phyloP scores from a whole-genome alignment of 2,113 vertebrate species.

The Microcebus murinus region DNA sequence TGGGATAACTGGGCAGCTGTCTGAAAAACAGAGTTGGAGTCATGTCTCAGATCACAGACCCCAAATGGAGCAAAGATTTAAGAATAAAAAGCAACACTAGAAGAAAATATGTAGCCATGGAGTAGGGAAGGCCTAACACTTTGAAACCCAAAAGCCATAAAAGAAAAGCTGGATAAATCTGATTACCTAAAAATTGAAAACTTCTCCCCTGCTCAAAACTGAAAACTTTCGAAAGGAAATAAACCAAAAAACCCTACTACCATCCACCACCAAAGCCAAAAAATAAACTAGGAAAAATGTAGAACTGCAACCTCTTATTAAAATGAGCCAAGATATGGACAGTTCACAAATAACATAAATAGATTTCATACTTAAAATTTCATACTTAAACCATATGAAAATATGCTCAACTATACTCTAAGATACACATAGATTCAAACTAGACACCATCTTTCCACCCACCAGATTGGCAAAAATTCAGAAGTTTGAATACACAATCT shows the following conservation, averaged over 20 bases:
- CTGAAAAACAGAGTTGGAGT: not conserved
- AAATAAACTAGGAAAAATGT: not conserved
- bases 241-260: not conserved
- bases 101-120: not conserved
- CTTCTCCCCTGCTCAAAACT: too few relatives aligned
- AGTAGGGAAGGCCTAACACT: not conserved
- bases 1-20: not conserved
- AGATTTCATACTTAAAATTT: not conserved
- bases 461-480: not conserved
- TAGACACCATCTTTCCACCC: not conserved
- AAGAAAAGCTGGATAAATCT: not conserved
- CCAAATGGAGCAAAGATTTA: not conserved
- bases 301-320: not conserved
- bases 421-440: not conserved
- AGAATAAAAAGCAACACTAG: not conserved
- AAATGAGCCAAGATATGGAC: not conserved
- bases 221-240: not conserved
- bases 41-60: not conserved
- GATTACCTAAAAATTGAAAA: not conserved
- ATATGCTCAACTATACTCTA: not conserved
- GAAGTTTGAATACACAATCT: accelerated
- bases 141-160: conserved; percentile 17
- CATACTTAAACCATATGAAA: not conserved
- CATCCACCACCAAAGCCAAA: not conserved
- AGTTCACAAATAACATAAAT: not conserved